phyloP scores from a whole-genome alignment of 2,888 invertebrate species.

The Heliconius ethilla region DNA sequence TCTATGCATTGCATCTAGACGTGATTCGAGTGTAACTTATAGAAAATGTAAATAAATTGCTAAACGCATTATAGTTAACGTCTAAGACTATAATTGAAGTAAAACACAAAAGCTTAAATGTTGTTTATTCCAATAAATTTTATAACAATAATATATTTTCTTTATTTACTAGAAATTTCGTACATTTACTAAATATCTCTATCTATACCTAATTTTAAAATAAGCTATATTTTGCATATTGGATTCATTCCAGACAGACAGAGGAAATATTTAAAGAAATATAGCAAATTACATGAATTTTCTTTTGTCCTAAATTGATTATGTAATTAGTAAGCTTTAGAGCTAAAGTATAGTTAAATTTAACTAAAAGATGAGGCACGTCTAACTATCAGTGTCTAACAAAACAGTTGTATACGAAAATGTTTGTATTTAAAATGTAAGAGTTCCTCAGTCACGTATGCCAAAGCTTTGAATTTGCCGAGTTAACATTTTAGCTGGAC shows the following conservation, averaged over 20 bases:
- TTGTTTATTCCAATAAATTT: not conserved
- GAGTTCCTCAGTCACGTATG: not conserved
- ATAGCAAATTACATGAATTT: not conserved
- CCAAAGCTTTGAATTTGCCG: not conserved
- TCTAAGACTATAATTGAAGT: not conserved
- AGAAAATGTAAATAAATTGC: not conserved
- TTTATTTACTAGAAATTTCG: no score
- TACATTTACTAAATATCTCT: no score
- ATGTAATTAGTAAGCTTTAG: not conserved
- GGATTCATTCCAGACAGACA: not conserved
- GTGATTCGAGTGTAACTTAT: no score
- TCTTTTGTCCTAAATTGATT: not conserved
- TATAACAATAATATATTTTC: no score
- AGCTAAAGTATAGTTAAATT: not conserved
- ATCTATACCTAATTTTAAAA: no score
- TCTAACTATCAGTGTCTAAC: not conserved
- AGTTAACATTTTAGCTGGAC: not conserved
- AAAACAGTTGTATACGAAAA: not conserved
- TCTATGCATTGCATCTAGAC: no score
- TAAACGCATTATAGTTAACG: not conserved
- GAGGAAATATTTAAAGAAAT: not conserved
- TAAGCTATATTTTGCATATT: not conserved
- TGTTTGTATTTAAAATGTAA: slow-evolving; percentile 4
- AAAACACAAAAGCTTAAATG: not conserved
- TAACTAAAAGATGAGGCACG: not conserved